phyloP scores from a whole-genome alignment of 2,888 invertebrate genomes.

The Apamea anceps region DNA sequence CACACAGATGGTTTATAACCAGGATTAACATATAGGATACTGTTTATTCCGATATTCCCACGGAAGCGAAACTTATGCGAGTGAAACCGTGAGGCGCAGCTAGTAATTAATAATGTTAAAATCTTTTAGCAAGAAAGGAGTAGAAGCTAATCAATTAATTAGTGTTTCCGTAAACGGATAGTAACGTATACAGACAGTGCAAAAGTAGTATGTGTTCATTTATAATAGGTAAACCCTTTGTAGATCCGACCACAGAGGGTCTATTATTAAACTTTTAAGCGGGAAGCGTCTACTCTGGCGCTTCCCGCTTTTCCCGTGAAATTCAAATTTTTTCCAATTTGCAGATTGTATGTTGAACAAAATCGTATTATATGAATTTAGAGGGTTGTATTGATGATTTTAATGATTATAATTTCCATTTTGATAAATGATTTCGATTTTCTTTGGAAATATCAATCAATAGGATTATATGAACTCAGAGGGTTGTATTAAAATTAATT shows the following conservation, averaged over 20 bases:
- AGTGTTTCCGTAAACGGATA: slow-evolving; percentile 10
- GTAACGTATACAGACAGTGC: background rate
- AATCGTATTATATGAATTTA: background rate
- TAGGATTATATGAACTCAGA: background rate
- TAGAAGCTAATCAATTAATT: slow-evolving; percentile 1
- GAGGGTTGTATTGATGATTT: background rate
- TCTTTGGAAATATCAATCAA: background rate
- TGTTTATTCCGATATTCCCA: too few relatives aligned
- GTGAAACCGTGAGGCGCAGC: too few relatives aligned
- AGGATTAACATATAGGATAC: too few relatives aligned
- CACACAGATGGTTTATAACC: too few relatives aligned
- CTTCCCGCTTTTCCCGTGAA: background rate
- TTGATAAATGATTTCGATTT: background rate
- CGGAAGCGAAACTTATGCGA: too few relatives aligned
- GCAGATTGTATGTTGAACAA: background rate
- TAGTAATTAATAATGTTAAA: slow-evolving; percentile 6
- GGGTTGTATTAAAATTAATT: background rate
- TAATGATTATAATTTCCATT: background rate
- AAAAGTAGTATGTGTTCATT: slow-evolving; percentile 14
- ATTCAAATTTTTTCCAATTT: background rate
- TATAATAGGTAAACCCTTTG: slow-evolving; percentile 27
- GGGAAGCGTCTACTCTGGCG: background rate
- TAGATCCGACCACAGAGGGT: slow-evolving; percentile 19
- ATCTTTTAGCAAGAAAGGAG: background rate
- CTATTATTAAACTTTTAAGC: slow-evolving; percentile 40